A percentile compares a stretch with the other conserved stretches of the same genome.
Conservation (phyloP, 2,888 invertebrate genomes). For the Apeira syringaria region DNA sequence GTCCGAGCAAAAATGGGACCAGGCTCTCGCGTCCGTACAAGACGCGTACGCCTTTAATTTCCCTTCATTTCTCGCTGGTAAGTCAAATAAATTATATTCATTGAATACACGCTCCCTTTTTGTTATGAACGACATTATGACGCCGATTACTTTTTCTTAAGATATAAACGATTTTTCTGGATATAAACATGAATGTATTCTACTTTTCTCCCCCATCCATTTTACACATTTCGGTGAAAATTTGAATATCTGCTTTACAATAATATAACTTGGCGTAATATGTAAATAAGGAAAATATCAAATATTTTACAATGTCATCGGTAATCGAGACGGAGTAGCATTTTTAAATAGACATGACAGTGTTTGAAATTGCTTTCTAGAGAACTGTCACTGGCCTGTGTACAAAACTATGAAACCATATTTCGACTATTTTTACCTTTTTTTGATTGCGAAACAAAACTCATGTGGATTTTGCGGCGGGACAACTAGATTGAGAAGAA, state of each 20-base stretch:
- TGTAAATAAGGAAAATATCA: conserved; percentile 68
- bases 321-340: conserved; percentile 64
- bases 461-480: too few species aligned
- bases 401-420: not conserved
- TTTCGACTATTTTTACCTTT: too few species aligned
- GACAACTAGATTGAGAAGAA: too few species aligned
- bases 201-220: conserved; percentile 67
- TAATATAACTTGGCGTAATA: conserved; percentile 45
- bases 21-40: conserved; percentile 82
- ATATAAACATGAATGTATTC: conserved; percentile 49
- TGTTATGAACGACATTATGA: conserved; percentile 73
- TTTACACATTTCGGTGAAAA: conserved; percentile 60
- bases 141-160: conserved; percentile 42
- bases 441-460: too few species aligned
- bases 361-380: conserved; percentile 39
- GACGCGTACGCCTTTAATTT: conserved; percentile 82
- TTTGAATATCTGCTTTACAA: conserved; percentile 50
- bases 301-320: conserved; percentile 67
- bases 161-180: conserved; percentile 50
- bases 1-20: conserved; percentile 81
- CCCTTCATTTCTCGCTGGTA: conserved; percentile 77
- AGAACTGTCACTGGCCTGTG: conserved; percentile 14
- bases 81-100: conserved; percentile 68
- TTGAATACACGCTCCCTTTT: conserved; percentile 76
- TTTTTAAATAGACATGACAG: conserved; percentile 64